Percentiles rank a stretch among this genome's conserved stretches.
These are phyloP conservation scores for Lethenteron reissneri DNA, from an alignment of 2,113 vertebrate genomes.

Conservation along the genomic window DNA sequence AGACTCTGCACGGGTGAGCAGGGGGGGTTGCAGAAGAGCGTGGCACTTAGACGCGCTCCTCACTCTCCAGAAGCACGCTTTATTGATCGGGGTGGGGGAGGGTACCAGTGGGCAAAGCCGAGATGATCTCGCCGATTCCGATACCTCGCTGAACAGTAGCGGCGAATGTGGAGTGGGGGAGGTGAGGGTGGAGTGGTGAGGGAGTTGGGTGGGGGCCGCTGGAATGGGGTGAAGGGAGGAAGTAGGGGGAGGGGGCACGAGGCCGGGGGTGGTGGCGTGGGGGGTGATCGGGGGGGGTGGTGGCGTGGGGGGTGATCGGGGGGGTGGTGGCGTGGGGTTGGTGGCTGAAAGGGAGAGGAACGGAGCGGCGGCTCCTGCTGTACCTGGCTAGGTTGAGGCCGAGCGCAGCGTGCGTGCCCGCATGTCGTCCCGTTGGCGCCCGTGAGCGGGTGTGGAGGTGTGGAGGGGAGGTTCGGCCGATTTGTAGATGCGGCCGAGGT, in stretches of 20 bases:
- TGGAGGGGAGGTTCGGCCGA: not conserved
- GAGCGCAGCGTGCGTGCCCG: too few relatives aligned
- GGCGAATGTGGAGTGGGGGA: not conserved
- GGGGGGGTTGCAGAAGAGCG: too few relatives aligned
- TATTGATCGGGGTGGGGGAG: too few relatives aligned
- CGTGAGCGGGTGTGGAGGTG: not conserved
- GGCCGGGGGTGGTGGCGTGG: not conserved
- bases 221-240: not conserved
- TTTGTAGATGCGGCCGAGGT: too few relatives aligned
- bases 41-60: too few relatives aligned
- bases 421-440: not conserved
- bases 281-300: not conserved
- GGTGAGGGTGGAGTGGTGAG: not conserved
- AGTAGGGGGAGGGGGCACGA: not conserved
- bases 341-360: not conserved
- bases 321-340: not conserved
- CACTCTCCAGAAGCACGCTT: too few relatives aligned
- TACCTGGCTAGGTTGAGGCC: too few relatives aligned
- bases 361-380: not conserved
- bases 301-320: not conserved
- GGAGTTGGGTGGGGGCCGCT: not conserved
- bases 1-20: too few relatives aligned
- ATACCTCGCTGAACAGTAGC: not conserved
- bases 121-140: too few relatives aligned
- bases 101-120: too few relatives aligned